Base-by-base conservation (phyloP, 2,113 vertebrate species). In the Manacus vitellinus region DNA sequence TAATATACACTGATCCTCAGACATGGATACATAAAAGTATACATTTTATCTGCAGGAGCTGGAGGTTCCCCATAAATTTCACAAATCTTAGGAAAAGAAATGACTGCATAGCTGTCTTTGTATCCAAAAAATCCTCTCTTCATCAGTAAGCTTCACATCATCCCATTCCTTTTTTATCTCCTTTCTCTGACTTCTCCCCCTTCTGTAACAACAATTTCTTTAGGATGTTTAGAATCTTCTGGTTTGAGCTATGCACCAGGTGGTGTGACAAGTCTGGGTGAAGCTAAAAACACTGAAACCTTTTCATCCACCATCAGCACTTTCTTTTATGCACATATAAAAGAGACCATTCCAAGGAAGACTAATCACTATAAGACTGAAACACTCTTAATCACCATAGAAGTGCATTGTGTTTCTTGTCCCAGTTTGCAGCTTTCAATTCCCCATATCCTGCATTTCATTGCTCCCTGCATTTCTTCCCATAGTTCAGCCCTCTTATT, bases 101-200 rank as follows among this genome's bases (percentile, higher is more conserved):
- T 46, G 0, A 68, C 8, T 52, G 14, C 1, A 1, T 28, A 85
- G 14, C 4, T 4, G 3, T 39, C 12, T 8, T 47, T 44, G 16
- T 43, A 55, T 4, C 5, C 4, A 37, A 67, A 76, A 68, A 6
- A 0, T 1, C 4, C 8, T 62, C 16, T 19, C 10, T 58, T 58
- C 46, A 59, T 20, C 33, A 63, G 18, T 10, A 88, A 73, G 5
- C 8, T 46, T 37, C 35, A 16, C 24, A 49, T 73, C 3, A 73
- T 37, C 20, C 24, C 27, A 13, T 56, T 79, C 7, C 10, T 59
- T 41, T 76, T 71, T 23, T 3, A 46, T 70, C 21, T n/a, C 6
- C 54, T 70, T 54, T 41, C 13, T 65, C 21, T 62, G 4, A 33
- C 87, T 93, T 89, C 20, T 81, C 9, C 5, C 27, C 2, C 9